Conservation (phyloP, 2,797 vertebrate genomes). For the Benthosema pterotum region DNA sequence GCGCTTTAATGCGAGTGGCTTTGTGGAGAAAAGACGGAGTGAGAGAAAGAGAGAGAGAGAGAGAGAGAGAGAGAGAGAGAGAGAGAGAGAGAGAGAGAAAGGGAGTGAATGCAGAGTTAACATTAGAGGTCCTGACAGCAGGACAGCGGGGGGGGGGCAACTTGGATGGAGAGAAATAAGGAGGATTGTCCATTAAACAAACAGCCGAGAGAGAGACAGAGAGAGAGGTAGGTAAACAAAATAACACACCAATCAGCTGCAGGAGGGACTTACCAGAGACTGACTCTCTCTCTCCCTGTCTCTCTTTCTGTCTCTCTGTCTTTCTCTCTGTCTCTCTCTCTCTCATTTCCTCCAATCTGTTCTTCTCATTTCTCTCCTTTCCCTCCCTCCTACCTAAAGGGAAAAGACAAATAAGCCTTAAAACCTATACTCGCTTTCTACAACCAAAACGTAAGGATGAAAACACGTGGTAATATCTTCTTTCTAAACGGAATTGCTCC, state of each 20-base stretch:
- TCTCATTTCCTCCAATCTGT: too few relatives aligned
- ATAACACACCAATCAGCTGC: slow-evolving; percentile 52
- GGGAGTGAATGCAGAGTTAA: slow-evolving; percentile 28
- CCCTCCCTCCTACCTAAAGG: slow-evolving; percentile 30
- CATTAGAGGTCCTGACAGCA: slow-evolving; percentile 50
- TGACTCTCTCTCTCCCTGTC: slow-evolving; percentile 7
- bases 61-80: not conserved
- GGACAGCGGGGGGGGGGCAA: slow-evolving; percentile 6
- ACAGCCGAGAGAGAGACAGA: slow-evolving; percentile 29
- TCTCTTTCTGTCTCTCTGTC: slow-evolving; percentile 10
- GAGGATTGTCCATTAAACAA: slow-evolving; percentile 40
- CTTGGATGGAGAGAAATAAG: not conserved
- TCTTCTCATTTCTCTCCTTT: too few relatives aligned
- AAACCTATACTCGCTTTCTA: too few relatives aligned
- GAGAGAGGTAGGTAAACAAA: slow-evolving; percentile 41
- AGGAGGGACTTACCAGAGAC: slow-evolving; percentile 7
- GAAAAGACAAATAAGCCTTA: too few relatives aligned
- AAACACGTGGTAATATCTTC: too few relatives aligned
- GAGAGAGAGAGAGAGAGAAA: slow-evolving; percentile 20
- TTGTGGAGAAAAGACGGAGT: slow-evolving; percentile 46
- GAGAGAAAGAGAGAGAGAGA: slow-evolving; percentile 11
- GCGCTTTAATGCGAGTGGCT: slow-evolving; percentile 59
- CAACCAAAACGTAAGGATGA: too few relatives aligned
- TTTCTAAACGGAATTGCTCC: too few relatives aligned
- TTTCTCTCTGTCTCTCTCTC: slow-evolving; percentile 19